Evolutionary conservation across 1,140 invertebrate species (phyloP), one percentile per base, ranked within the genome.

Genomic region (Drosophila funebris): DNA sequence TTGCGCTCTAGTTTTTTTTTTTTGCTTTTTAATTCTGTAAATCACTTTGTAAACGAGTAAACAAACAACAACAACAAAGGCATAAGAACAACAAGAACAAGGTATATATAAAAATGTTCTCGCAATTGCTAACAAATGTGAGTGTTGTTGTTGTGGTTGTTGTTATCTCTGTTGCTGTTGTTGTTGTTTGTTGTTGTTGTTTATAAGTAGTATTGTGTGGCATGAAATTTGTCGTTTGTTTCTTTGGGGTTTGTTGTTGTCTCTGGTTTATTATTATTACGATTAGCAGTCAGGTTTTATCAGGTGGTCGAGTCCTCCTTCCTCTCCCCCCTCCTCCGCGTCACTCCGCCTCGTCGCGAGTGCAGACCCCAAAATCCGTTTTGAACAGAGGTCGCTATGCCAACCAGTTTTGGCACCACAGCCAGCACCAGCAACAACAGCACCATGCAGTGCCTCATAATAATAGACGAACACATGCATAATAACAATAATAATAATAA

Each of bases 401-500:
- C 54, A 63, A 54, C 58, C 48, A 31, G 66, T 54, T 66, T 70
- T 44, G 20, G 41, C 43, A 33, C 27, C 29, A 36, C 31, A 48
- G 20, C 13, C 39, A 22, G 41, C 24, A 22, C 16, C 37, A 52
- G 14, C 27, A 18, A 41, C n/a, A 50, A 29, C n/a, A n/a, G n/a
- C n/a, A n/a, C n/a, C n/a, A n/a, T n/a, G n/a, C n/a, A n/a, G n/a
- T 58, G 7, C 9, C 31, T 52, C 27, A 41, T 16, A 16, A 58
- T 24, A 58, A 52, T 27, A 43, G 16, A 14, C n/a, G 39, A 44
- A 13, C 27, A 36, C 20, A 66, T 44, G 39, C 52, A 61, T 58
- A 72, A 64, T 66, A 58, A 72, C 57, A 57, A 72, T 58, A 66
- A 58, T 67, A 52, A 67, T 67, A 57, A 54, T 70, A 70, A 62